Conservation (phyloP, 2,888 invertebrate genomes). For the Dorcus hopei region DNA sequence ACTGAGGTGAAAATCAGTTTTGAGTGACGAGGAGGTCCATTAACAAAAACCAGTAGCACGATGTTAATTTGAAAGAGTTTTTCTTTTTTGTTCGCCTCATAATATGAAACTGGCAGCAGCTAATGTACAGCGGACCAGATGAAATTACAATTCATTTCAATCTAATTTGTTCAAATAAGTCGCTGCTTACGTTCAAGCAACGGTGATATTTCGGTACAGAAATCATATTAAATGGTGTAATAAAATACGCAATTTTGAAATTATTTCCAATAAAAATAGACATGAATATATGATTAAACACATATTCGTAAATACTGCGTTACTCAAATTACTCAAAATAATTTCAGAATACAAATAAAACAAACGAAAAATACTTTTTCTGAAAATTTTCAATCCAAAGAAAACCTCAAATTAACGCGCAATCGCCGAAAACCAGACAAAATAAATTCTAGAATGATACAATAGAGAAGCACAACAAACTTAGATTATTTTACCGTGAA, state of each 20-base stretch:
- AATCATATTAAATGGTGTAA: background rate
- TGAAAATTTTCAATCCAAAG: too few species aligned
- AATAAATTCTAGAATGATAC: background rate
- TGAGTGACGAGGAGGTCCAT: slow-evolving; percentile 35
- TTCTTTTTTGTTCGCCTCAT: slow-evolving; percentile 32
- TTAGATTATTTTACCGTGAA: slow-evolving; percentile 24
- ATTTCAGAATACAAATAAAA: too few species aligned
- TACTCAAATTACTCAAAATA: too few species aligned
- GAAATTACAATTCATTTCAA: slow-evolving; percentile 28
- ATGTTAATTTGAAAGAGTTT: slow-evolving; percentile 44
- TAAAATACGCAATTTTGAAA: background rate
- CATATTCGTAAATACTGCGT: too few species aligned
- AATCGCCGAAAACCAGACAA: too few species aligned
- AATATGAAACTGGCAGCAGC: slow-evolving; percentile 31
- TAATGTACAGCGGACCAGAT: slow-evolving; percentile 36
- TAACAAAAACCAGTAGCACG: slow-evolving; percentile 46
- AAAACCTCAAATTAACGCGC: too few species aligned
- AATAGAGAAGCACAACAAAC: slow-evolving; percentile 11
- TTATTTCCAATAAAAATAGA: background rate
- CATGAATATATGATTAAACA: too few species aligned
- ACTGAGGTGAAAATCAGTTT: slow-evolving; percentile 38
- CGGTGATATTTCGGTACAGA: background rate
- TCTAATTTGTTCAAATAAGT: slow-evolving; percentile 21
- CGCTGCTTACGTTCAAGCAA: background rate
- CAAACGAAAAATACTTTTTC: too few species aligned